Evolutionary conservation across 2,888 invertebrate species (phyloP).

Genomic region (Carterocephalus palaemon): DNA sequence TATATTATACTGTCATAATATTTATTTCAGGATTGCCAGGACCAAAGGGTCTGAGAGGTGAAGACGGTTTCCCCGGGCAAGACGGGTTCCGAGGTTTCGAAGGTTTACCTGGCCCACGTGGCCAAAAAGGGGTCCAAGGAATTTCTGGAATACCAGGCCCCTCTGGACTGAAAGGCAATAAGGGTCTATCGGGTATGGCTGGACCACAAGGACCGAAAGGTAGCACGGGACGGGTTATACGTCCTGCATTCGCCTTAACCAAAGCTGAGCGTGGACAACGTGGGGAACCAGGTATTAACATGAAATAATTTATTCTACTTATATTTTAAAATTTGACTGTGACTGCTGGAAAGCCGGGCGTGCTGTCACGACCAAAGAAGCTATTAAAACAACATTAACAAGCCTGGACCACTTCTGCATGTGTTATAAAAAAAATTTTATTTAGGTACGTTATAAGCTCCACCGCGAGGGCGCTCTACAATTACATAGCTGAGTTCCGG

Average conservation of each 20-base stretch:
- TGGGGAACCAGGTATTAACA: conserved; percentile 80
- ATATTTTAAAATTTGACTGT: too few relatives aligned
- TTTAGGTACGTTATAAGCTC: too few relatives aligned
- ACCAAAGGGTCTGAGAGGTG: conserved; percentile 54
- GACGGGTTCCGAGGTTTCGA: conserved; percentile 53
- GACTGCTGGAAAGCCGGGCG: too few relatives aligned
- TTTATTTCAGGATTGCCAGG: conserved; percentile 52
- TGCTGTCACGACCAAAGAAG: too few relatives aligned
- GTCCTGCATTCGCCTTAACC: conserved; percentile 46
- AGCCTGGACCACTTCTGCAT: too few relatives aligned
- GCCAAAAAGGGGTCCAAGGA: conserved; percentile 42
- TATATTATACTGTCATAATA: too few relatives aligned
- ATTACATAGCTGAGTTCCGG: too few relatives aligned
- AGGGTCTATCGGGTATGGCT: conserved; percentile 59
- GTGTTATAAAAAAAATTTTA: too few relatives aligned
- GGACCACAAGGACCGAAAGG: conserved; percentile 77
- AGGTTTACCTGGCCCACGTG: conserved; percentile 53
- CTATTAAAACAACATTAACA: too few relatives aligned
- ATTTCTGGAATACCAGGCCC: conserved; percentile 74
- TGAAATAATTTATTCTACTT: conserved; percentile 24
- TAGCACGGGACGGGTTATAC: conserved; percentile 57
- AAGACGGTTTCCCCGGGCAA: conserved; percentile 52
- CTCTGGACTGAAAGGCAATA: conserved; percentile 65
- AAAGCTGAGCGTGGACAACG: conserved; percentile 71
- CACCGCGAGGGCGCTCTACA: too few relatives aligned